A percentile compares a stretch with the other conserved stretches of the same genome.
Evolutionary conservation across 2,888 invertebrate species (phyloP).

Genomic region (Cinara cedri): DNA sequence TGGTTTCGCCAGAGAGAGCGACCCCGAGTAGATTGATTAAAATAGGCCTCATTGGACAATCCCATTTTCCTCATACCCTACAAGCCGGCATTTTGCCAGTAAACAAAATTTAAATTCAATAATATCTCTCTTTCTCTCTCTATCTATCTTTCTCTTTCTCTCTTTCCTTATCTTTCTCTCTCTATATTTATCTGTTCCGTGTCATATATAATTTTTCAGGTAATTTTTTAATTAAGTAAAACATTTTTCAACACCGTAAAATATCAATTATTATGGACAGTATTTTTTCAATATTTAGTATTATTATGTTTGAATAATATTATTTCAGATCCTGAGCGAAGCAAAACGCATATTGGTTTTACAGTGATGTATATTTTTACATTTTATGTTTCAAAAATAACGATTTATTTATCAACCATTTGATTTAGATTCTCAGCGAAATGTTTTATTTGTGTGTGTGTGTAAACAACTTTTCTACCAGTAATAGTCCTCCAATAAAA

Average conservation of each 20-base stretch:
- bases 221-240: background rate
- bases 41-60: slow-evolving; percentile 13
- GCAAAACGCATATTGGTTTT: too few relatives aligned
- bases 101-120: slow-evolving; percentile 40
- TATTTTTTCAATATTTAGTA: too few relatives aligned
- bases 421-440: too few relatives aligned
- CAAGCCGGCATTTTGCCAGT: slow-evolving; percentile 13
- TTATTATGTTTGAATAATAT: too few relatives aligned
- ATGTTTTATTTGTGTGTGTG: too few relatives aligned
- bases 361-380: too few relatives aligned
- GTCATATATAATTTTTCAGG: background rate
- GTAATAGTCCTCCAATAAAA: too few relatives aligned
- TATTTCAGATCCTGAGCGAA: too few relatives aligned
- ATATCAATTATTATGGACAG: background rate
- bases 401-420: too few relatives aligned
- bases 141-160: background rate
- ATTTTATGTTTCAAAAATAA: too few relatives aligned
- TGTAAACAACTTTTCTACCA: too few relatives aligned
- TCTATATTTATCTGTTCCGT: background rate
- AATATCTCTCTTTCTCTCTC: slow-evolving; percentile 3
- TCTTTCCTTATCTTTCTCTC: too few relatives aligned
- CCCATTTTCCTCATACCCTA: background rate
- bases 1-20: background rate
- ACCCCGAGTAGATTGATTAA: slow-evolving; percentile 36
- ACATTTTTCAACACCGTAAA: background rate